Evolutionary conservation across 2,888 invertebrate genomes (phyloP), one percentile per base, ranked within the genome.

Genomic region (Noctua janthina): DNA sequence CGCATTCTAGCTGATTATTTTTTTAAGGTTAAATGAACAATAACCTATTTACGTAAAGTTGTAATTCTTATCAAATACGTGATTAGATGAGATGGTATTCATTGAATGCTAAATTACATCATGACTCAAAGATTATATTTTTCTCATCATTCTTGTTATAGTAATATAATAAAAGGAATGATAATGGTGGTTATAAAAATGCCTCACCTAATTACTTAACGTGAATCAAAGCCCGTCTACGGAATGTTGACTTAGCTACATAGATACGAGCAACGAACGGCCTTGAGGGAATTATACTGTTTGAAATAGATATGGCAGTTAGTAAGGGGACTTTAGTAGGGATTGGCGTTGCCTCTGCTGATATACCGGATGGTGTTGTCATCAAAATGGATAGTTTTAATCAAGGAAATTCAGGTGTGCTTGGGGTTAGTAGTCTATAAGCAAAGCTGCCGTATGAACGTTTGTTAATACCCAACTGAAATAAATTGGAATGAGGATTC

Each of bases 201-300:
- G 51, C 54, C 62, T 56, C 17, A 8, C 35, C 10, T 83, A 62
- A 85, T 85, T 74, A 79, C 35, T 68, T 66, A n/a, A 56, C 23
- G 29, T 78, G 76, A 74, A 85, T 76, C 56, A 72, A 82, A 71
- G 76, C 35, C 56, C 4, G 56, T 20, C 23, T 72, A 59, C 23
- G 51, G 71, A 83, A 76, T 83, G 67, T 76, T 64, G 67, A 59
- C 59, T 75, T 59, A 39, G 10, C 20, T 51, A 49, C 23, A 54
- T 29, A 80, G 69, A 49, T 69, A 64, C 35, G 54, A 51, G 49
- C 1, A 67, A 29, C 20, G 46, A 76, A 62, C 51, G 85, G 29
- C 82, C 85, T 85, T 85, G 85, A 66, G 11, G 35, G 17, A 46
- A 46, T 66, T n/a, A 54, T 49, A 56, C n/a, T 49, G 39, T 66